phyloP scores from a whole-genome alignment of 2,113 vertebrate species.

The Clarias macrocephalus region DNA sequence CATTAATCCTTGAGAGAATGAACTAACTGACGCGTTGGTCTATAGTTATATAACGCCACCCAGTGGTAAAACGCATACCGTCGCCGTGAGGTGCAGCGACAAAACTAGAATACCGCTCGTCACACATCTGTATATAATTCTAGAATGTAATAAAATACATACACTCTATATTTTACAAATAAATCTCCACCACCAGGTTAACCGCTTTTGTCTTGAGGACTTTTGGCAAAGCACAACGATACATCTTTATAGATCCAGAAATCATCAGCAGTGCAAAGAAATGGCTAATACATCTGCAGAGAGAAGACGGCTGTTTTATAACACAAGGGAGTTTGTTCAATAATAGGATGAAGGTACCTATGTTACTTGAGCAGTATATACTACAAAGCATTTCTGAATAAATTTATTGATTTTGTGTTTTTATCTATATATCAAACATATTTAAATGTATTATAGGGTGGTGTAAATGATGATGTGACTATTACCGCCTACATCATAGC shows the following conservation, averaged over 20 bases:
- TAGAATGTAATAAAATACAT: background rate
- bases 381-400: background rate
- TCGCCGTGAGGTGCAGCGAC: no score
- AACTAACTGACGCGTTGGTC: no score
- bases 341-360: constrained; percentile 76
- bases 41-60: no score
- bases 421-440: background rate
- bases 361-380: background rate
- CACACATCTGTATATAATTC: background rate
- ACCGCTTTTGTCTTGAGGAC: constrained; percentile 76
- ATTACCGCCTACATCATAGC: constrained; percentile 77
- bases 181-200: constrained; percentile 67
- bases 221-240: constrained; percentile 60
- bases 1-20: no score
- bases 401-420: background rate
- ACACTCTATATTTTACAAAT: background rate
- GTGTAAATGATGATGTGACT: constrained; percentile 77
- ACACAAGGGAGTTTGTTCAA: constrained; percentile 73
- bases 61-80: no score
- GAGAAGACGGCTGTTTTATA: constrained; percentile 73
- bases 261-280: constrained; percentile 53
- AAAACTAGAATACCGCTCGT: no score
- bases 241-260: constrained; percentile 67
- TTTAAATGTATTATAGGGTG: constrained; percentile 67
- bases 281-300: constrained; percentile 73